Evolutionary conservation across 2,888 invertebrate species (phyloP).

Genomic region (Choristoneura rosaceana): DNA sequence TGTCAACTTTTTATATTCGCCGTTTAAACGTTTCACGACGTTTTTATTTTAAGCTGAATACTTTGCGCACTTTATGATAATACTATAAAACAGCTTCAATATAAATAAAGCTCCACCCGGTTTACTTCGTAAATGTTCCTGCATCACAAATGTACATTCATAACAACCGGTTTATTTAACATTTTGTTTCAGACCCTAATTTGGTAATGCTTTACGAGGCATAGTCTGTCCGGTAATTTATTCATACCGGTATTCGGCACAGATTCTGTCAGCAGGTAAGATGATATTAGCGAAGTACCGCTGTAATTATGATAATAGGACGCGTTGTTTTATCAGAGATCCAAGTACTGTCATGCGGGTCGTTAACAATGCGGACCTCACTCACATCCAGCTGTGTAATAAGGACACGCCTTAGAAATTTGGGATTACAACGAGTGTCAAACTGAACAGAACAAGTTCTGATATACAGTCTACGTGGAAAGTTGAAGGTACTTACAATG

Average conservation of each 20-base stretch:
- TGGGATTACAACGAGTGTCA: slow-evolving; percentile 2
- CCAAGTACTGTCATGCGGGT: slow-evolving; percentile 48
- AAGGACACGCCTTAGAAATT: slow-evolving; percentile 31
- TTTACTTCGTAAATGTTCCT: slow-evolving; percentile 8
- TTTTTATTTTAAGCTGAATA: slow-evolving; percentile 29
- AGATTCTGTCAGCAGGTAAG: slow-evolving; percentile 29
- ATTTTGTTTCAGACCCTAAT: slow-evolving; percentile 33
- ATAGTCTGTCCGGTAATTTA: slow-evolving; percentile 28
- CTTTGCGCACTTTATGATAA: slow-evolving; percentile 31
- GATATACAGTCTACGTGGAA: neutral
- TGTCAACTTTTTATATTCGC: slow-evolving; percentile 44
- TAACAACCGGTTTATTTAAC: slow-evolving; percentile 7
- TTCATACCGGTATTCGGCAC: slow-evolving; percentile 32
- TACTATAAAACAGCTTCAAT: slow-evolving; percentile 17
- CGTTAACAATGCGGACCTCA: slow-evolving; percentile 43
- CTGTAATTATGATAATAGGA: slow-evolving; percentile 42
- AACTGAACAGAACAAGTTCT: neutral
- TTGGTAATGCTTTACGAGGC: slow-evolving; percentile 29
- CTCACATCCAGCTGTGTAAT: slow-evolving; percentile 31
- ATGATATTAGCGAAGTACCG: slow-evolving; percentile 18
- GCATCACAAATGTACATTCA: slow-evolving; percentile 24
- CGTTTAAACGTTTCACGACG: slow-evolving; percentile 34
- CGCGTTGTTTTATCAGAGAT: slow-evolving; percentile 55
- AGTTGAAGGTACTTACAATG: neutral
- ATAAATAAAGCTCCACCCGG: slow-evolving; percentile 7